A percentile compares a stretch with the other conserved stretches of the same genome.
These are phyloP conservation scores for Alethe diademata DNA, from an alignment of 2,113 vertebrate species.

Conservation along the genomic window DNA sequence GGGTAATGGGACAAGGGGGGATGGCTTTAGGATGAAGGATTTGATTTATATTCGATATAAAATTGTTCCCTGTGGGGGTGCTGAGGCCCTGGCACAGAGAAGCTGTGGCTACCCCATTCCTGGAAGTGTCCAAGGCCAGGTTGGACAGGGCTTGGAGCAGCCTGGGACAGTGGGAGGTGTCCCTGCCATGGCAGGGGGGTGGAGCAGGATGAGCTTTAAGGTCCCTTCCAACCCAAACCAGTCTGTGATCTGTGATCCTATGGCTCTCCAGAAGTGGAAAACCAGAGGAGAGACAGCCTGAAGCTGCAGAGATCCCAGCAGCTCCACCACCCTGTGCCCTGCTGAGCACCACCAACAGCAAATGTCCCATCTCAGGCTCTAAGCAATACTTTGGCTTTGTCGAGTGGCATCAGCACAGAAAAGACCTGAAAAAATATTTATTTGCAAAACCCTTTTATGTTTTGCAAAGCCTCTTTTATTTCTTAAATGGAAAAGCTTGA, in stretches of 20 bases:
- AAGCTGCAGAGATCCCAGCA: background rate
- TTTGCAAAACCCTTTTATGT: background rate
- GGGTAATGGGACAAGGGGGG: too few relatives aligned
- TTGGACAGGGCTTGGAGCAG: rapidly evolving
- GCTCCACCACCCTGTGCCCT: background rate
- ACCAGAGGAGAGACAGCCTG: background rate
- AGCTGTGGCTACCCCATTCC: background rate
- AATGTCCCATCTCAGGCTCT: background rate
- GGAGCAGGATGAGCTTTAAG: background rate
- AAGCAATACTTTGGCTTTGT: rapidly evolving
- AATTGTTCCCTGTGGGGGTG: background rate
- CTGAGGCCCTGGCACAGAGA: background rate
- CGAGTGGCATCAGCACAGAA: background rate
- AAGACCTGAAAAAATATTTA: background rate
- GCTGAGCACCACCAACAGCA: rapidly evolving
- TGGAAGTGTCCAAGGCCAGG: background rate
- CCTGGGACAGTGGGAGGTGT: background rate
- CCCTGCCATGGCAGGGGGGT: background rate
- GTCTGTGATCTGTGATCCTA: background rate
- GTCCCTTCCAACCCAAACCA: background rate
- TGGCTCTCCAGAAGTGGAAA: background rate
- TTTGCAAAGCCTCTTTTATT: background rate
- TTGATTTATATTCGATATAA: background rate
- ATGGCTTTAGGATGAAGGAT: background rate
- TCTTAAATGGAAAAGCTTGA: background rate